Conservation (phyloP, 2,113 vertebrate species). For the Mastomys coucha region DNA sequence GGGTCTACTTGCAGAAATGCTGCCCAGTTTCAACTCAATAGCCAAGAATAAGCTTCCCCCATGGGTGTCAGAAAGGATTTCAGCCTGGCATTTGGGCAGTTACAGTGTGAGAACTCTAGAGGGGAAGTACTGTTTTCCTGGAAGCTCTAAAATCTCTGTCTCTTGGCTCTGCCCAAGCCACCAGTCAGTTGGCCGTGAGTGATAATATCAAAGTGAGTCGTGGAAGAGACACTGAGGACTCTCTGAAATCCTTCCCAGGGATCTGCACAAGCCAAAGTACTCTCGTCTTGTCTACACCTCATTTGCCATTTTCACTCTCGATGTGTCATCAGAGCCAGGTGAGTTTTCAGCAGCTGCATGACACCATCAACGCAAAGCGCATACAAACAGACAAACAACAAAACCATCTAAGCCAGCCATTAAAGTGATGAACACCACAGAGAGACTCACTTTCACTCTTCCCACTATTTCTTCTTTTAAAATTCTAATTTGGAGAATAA, state of each 20-base stretch:
- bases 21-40: neutral
- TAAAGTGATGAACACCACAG: neutral
- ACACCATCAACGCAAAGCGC: neutral
- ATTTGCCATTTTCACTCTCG: neutral
- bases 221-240: neutral
- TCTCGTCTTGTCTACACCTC: neutral
- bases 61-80: neutral
- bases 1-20: neutral
- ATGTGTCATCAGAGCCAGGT: neutral
- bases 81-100: neutral
- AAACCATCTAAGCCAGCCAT: neutral
- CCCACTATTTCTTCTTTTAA: neutral
- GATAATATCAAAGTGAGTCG: neutral
- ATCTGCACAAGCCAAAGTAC: neutral
- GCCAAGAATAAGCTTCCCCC: neutral
- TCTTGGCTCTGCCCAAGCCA: neutral
- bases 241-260: neutral
- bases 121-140: neutral
- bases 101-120: neutral
- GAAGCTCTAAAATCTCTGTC: neutral
- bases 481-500: conserved; percentile 23
- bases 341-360: neutral
- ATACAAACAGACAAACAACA: neutral
- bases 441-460: neutral
- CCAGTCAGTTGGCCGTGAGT: neutral